Conservation (phyloP, 2,888 invertebrate species). For the Helicoverpa assulta region DNA sequence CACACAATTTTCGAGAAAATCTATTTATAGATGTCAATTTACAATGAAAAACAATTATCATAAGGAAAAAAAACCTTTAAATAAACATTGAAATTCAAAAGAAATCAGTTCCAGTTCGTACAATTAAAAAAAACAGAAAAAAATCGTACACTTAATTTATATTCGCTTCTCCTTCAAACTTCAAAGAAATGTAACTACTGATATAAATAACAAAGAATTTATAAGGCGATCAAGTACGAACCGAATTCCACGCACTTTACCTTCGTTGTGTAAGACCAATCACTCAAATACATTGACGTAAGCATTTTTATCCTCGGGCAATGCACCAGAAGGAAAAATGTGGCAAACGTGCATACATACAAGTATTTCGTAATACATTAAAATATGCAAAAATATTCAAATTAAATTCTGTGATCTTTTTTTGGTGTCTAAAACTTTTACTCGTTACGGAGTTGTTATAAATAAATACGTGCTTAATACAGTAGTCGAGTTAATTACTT, state of each 20-base stretch:
- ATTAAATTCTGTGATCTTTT: background rate
- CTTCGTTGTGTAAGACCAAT: constrained; percentile 61
- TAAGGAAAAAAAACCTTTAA: too few species aligned
- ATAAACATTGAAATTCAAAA: background rate
- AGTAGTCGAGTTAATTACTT: background rate
- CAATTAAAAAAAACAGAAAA: background rate
- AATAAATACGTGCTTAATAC: background rate
- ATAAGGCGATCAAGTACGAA: constrained; percentile 16
- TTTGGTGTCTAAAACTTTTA: constrained; percentile 31
- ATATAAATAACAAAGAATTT: constrained; percentile 33
- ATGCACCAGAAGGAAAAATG: constrained; percentile 47
- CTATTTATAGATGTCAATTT: too few species aligned
- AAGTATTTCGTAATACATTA: constrained; percentile 21
- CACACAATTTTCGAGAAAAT: too few species aligned
- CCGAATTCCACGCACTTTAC: constrained; percentile 50
- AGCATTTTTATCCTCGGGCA: constrained; percentile 45
- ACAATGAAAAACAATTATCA: too few species aligned
- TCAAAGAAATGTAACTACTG: constrained; percentile 37
- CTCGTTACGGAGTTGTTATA: constrained; percentile 14
- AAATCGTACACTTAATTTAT: background rate
- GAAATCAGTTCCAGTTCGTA: background rate
- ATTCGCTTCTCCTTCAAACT: constrained; percentile 25
- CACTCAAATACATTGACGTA: constrained; percentile 58
- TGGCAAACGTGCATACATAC: constrained; percentile 32
- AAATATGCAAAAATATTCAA: background rate